These are phyloP conservation scores for Sebastiscus albofasciatus DNA, from an alignment of 2,797 vertebrate genomes.

Conservation along the genomic window DNA sequence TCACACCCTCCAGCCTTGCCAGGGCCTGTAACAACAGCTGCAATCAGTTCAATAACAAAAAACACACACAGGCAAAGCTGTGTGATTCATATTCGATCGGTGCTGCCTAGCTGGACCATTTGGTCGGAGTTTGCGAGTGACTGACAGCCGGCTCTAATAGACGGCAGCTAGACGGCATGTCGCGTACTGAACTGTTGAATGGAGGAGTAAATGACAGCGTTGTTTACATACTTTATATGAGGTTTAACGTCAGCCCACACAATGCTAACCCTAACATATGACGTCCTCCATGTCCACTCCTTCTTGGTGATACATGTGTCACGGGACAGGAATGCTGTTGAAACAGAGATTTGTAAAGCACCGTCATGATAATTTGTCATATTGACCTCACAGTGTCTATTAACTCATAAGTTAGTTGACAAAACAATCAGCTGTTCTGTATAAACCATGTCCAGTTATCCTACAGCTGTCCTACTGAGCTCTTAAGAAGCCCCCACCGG, in stretches of 20 bases:
- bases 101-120: no score
- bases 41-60: no score
- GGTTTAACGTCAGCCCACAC: slow-evolving; percentile 23
- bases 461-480: background rate
- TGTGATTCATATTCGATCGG: no score
- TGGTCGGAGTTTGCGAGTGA: no score
- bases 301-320: background rate
- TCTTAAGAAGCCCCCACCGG: background rate
- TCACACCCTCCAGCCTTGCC: no score
- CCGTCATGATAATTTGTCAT: no score
- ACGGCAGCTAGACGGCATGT: no score
- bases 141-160: no score
- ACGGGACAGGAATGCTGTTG: background rate
- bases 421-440: background rate
- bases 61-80: no score
- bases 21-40: no score
- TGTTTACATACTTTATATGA: slow-evolving; percentile 36
- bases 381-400: background rate
- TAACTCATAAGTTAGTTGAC: background rate
- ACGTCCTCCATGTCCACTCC: background rate
- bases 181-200: background rate
- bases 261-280: slow-evolving; percentile 3
- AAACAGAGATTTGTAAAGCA: no score
- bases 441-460: background rate
- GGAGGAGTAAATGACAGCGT: background rate